Percentiles rank a stretch among this genome's conserved stretches.
phyloP scores from a whole-genome alignment of 2,888 invertebrate genomes.

The Amaurobius ferox region DNA sequence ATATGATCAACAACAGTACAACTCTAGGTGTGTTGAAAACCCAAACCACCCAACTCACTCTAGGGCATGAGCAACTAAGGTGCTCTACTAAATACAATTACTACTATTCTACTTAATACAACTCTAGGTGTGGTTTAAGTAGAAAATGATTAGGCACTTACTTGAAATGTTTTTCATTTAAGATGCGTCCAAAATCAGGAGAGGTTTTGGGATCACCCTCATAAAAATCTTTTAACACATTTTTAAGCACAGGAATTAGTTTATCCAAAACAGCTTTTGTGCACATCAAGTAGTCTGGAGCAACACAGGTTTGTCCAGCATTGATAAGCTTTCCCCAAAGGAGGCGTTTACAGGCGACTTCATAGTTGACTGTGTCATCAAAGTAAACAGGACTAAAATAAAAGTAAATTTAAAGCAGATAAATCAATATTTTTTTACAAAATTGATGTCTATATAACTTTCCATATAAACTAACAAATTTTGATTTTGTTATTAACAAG shows the following conservation, averaged over 20 bases:
- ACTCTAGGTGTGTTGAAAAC: too few species aligned
- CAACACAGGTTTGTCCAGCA: slow-evolving; percentile 95
- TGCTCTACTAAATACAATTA: too few species aligned
- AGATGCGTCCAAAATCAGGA: slow-evolving; percentile 90
- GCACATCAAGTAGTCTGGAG: slow-evolving; percentile 95
- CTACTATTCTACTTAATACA: too few species aligned
- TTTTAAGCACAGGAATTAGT: slow-evolving; percentile 83
- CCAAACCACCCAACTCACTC: too few species aligned
- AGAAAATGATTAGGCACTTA: too few species aligned
- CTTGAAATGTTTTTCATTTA: slow-evolving; percentile 90
- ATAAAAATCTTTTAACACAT: slow-evolving; percentile 81
- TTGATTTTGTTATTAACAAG: neutral
- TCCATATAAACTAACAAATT: too few species aligned
- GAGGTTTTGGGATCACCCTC: slow-evolving; percentile 88
- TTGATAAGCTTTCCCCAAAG: slow-evolving; percentile 97
- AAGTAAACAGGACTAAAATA: slow-evolving; percentile 89
- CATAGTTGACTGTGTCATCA: slow-evolving; percentile 88
- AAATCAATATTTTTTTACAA: too few species aligned
- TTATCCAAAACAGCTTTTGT: slow-evolving; percentile 86
- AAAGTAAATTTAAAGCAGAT: too few species aligned
- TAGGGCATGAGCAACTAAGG: too few species aligned
- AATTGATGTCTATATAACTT: too few species aligned
- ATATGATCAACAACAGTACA: too few species aligned
- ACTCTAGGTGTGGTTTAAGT: too few species aligned
- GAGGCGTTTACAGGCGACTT: slow-evolving; percentile 87